Evolutionary conservation across 2,797 vertebrate species (phyloP).

Genomic region (Gastrophryne carolinensis): DNA sequence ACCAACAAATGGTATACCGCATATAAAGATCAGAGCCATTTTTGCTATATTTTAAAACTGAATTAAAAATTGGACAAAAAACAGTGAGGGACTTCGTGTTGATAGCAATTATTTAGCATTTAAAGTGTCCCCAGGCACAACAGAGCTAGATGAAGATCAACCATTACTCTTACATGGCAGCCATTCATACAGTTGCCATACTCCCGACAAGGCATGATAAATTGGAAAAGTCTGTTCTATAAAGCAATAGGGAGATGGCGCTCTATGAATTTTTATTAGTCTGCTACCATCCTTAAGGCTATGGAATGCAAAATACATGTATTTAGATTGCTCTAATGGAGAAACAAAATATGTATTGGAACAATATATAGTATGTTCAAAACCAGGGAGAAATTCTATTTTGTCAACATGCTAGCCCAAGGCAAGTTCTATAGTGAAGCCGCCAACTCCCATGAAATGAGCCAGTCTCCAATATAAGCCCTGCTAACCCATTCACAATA

Average conservation of each 20-base stretch:
- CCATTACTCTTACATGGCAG: neutral
- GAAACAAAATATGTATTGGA: neutral
- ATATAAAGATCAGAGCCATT: neutral
- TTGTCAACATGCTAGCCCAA: neutral
- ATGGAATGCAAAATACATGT: neutral
- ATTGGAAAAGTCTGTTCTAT: neutral
- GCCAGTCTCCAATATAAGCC: neutral
- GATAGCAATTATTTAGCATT: neutral
- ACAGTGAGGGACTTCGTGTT: too few species aligned
- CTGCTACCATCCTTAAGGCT: neutral
- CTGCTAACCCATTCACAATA: neutral
- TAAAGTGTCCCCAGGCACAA: neutral
- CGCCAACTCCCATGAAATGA: slow-evolving; percentile 9
- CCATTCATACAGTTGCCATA: neutral
- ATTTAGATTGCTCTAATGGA: neutral
- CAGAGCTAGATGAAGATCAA: neutral
- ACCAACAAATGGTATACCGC: too few species aligned
- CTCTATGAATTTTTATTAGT: slow-evolving; percentile 31
- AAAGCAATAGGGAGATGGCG: neutral
- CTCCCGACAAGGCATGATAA: neutral
- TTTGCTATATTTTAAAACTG: neutral
- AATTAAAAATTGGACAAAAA: neutral
- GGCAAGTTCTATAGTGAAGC: neutral
- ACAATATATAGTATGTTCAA: slow-evolving; percentile 17
- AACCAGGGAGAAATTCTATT: neutral